Base-by-base conservation (phyloP, 2,888 invertebrate genomes). In the Drosophila testacea region DNA sequence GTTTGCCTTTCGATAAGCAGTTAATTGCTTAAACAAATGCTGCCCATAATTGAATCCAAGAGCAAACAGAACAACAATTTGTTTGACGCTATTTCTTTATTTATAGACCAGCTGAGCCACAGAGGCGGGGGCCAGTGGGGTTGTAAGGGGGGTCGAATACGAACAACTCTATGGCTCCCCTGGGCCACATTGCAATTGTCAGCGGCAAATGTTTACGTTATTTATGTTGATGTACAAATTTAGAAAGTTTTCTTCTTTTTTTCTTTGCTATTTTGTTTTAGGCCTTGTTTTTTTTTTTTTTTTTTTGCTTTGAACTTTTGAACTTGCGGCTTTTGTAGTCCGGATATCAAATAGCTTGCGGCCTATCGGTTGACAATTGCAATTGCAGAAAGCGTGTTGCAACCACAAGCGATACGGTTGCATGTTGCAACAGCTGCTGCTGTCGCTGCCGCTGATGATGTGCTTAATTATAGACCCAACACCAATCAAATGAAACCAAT, bases 181-280 rank as follows among this genome's bases (percentile, higher is more conserved):
- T 38, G 74, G 83, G 73, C 69, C 67, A 83, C 83, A 77, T 81
- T 85, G 77, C 77, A 70, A 73, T 79, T 79, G 82, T 88, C 81
- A 89, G 73, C 69, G 69, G 65, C 71, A 71, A 74, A 74, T 79
- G 77, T 77, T 66, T 75, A 69, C 47, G 67, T 75, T 79, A 79
- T 80, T 80, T 78, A 80, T 76, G 79, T 72, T 71, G 71, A 72
- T 69, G 80, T 73, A 80, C 79, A 82, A 82, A 71, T 82, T 85
- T 85, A 83, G 85, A 83, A 85, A 85, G 85, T 84, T 73, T 63
- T 22, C 46, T 54, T 42, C 13, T 16, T 34, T 41, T 34, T 2
- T 32, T 50, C 47, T 36, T 55, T 52, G 48, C 22, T 22, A 22
- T 22, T 22, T 22, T 22, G 22, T 22, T 22, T 22, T 22, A 22